phyloP scores from a whole-genome alignment of 2,113 vertebrate species.

The Chloropsis cyanopogon region DNA sequence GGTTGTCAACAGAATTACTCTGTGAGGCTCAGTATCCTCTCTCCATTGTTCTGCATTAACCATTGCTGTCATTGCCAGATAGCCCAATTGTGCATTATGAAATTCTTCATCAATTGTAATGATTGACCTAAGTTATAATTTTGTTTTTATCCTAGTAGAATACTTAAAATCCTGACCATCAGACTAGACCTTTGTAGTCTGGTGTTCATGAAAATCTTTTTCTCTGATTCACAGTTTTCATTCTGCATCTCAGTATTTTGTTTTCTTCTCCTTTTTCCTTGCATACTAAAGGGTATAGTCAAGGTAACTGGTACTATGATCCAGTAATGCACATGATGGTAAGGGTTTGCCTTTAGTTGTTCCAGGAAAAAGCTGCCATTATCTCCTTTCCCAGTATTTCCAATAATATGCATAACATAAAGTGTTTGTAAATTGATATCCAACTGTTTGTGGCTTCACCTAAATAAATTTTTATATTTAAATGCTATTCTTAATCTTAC shows the following conservation, averaged over 20 bases:
- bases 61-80: not conserved
- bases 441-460: constrained; percentile 60
- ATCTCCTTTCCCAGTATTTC: constrained; percentile 29
- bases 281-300: constrained; percentile 10
- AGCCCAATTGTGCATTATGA: not conserved
- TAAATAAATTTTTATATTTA: constrained; percentile 68
- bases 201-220: not conserved
- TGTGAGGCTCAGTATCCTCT: not conserved
- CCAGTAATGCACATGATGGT: constrained; percentile 30
- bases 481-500: not conserved
- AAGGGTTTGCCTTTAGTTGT: constrained; percentile 42
- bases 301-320: constrained; percentile 28
- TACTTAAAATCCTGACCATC: not conserved
- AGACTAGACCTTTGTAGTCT: not conserved
- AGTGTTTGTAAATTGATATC: constrained; percentile 58
- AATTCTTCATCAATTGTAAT: not conserved
- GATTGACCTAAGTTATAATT: constrained; percentile 2
- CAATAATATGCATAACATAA: constrained; percentile 37
- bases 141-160: not conserved
- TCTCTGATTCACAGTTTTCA: not conserved
- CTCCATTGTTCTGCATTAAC: not conserved
- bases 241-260: constrained; percentile 15
- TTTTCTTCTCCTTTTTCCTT: constrained; percentile 34
- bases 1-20: constrained; percentile 39
- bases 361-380: constrained; percentile 37